Percentiles rank a stretch among this genome's conserved stretches.
These are phyloP conservation scores for Mylabris sibirica DNA, from an alignment of 2,888 invertebrate genomes.

Conservation along the genomic window DNA sequence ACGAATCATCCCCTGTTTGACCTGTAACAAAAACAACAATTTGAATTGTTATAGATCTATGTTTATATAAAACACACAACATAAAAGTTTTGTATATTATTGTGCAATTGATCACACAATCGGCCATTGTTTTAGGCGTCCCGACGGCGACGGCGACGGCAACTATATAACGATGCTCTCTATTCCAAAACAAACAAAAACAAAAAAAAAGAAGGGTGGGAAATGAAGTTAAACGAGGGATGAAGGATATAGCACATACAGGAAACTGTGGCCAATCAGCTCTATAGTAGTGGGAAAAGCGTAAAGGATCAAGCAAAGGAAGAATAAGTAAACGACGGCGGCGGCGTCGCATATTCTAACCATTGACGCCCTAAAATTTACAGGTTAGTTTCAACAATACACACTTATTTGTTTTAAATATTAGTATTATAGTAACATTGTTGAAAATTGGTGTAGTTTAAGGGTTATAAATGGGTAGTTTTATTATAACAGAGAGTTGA, in stretches of 20 bases:
- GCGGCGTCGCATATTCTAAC: constrained; percentile 30
- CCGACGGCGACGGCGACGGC: constrained; percentile 44
- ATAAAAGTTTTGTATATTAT: constrained; percentile 8
- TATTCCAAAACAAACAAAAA: no score
- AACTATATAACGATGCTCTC: constrained; percentile 23
- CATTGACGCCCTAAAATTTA: constrained; percentile 26
- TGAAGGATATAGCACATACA: constrained; percentile 36
- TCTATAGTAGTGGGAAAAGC: constrained; percentile 39
- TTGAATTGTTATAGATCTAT: no score
- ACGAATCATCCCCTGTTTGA: constrained; percentile 84
- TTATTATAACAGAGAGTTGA: constrained; percentile 30
- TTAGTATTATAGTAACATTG: neutral
- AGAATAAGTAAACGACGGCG: neutral
- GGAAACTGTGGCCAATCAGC: constrained; percentile 55
- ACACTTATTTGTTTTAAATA: neutral
- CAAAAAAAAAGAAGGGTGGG: constrained; percentile 33
- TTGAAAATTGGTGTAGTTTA: no score
- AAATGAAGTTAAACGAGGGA: constrained; percentile 32
- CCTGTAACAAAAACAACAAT: constrained; percentile 65
- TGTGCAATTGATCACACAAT: constrained; percentile 28
- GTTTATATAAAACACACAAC: no score
- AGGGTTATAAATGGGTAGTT: no score
- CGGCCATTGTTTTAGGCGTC: constrained; percentile 45
- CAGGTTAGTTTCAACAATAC: neutral
- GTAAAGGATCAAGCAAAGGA: constrained; percentile 34